Conservation (phyloP, 2,113 vertebrate species). For the Pterophyllum scalare region DNA sequence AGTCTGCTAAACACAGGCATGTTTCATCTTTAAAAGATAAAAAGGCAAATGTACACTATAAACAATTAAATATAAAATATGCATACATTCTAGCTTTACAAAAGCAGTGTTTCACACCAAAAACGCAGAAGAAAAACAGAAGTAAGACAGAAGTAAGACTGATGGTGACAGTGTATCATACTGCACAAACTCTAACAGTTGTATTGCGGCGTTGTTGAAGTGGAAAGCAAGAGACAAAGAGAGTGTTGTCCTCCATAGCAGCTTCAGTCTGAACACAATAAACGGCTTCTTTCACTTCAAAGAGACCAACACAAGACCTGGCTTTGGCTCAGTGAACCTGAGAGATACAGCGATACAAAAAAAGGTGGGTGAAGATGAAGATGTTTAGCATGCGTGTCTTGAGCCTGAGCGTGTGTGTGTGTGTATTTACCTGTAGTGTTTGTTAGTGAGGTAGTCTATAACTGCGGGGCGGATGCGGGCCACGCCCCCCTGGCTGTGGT, state of each 20-base stretch:
- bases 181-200: not conserved
- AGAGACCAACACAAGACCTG: constrained; percentile 88
- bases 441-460: constrained; percentile 93
- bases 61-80: constrained; percentile 51
- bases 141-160: not conserved
- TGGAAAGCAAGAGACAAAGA: not conserved
- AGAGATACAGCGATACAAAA: constrained; percentile 57
- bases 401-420: not conserved
- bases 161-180: not conserved
- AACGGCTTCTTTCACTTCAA: constrained; percentile 78
- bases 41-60: constrained; percentile 29
- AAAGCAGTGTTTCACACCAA: not conserved
- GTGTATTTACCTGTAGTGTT: constrained; percentile 86
- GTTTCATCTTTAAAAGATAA: constrained; percentile 26
- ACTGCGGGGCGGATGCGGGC: constrained; percentile 96
- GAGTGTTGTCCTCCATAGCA: constrained; percentile 25
- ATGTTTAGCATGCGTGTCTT: not conserved
- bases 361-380: constrained; percentile 24
- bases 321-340: constrained; percentile 92
- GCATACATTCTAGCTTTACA: constrained; percentile 18
- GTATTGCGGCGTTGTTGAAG: not conserved
- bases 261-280: constrained; percentile 34
- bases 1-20: not conserved
- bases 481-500: constrained; percentile 95
- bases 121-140: not conserved